Percentiles rank a stretch among this genome's conserved stretches.
Evolutionary conservation across 2,113 vertebrate species (phyloP).

Genomic region (Aldabrachelys gigantea): DNA sequence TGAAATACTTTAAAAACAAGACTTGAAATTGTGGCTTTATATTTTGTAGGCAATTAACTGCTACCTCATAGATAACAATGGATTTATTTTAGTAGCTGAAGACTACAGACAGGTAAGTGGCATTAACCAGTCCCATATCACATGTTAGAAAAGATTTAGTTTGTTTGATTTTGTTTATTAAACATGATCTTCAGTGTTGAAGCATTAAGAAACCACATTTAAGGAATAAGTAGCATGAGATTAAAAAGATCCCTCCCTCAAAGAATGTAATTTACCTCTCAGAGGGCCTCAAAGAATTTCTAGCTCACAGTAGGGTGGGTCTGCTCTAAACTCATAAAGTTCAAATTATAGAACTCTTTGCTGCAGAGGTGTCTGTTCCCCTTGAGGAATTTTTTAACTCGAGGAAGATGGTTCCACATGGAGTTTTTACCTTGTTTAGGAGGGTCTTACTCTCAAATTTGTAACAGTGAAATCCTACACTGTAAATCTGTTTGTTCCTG

Average conservation of each 20-base stretch:
- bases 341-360: conserved; percentile 26
- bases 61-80: conserved; percentile 99
- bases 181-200: neutral
- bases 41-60: conserved; percentile 91
- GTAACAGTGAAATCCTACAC: neutral
- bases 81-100: conserved; percentile 96
- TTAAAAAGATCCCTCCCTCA: neutral
- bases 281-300: conserved; percentile 38
- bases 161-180: neutral
- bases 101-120: conserved; percentile 89
- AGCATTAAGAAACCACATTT: neutral
- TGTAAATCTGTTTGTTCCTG: neutral
- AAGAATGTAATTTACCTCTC: conserved; percentile 31
- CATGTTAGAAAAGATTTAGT: neutral
- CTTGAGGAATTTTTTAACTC: neutral
- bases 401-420: neutral
- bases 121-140: neutral
- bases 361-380: conserved; percentile 16
- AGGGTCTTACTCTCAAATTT: neutral
- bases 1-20: neutral
- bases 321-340: conserved; percentile 54
- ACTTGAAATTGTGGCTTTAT: neutral
- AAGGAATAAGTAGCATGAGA: conserved; percentile 22
- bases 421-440: neutral
- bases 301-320: neutral